Evolutionary conservation across 2,888 invertebrate genomes (phyloP).

Genomic region (Pyralis farinalis): DNA sequence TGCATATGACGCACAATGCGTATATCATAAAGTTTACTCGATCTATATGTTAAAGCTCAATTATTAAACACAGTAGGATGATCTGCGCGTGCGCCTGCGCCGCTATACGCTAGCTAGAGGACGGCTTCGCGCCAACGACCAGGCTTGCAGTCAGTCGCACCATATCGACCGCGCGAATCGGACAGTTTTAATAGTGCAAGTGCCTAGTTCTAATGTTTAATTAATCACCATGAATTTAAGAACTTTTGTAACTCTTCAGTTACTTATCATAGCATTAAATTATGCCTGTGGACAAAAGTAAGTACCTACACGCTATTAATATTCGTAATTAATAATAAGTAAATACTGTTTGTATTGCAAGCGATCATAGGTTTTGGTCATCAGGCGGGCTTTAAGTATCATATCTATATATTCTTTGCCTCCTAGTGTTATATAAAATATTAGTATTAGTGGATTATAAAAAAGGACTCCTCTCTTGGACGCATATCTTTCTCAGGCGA

Average conservation of each 20-base stretch:
- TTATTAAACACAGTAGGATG: constrained; percentile 13
- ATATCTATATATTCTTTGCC: too few species aligned
- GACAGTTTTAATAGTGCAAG: constrained; percentile 48
- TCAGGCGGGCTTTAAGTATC: too few species aligned
- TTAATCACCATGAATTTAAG: constrained; percentile 54
- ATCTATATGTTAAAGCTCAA: constrained; percentile 52
- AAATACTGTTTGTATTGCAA: too few species aligned
- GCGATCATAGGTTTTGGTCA: too few species aligned
- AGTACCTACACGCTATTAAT: too few species aligned
- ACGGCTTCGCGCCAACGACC: constrained; percentile 32
- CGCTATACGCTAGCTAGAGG: constrained; percentile 35
- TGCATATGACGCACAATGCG: constrained; percentile 34
- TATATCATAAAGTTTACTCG: constrained; percentile 25
- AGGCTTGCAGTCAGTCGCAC: constrained; percentile 53
- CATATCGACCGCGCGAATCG: constrained; percentile 56
- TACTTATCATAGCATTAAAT: constrained; percentile 38
- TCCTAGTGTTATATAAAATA: too few species aligned
- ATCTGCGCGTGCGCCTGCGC: constrained; percentile 39
- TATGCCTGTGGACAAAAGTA: constrained; percentile 56
- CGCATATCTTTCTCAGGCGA: too few species aligned
- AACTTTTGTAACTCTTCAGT: constrained; percentile 40
- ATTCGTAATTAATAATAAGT: too few species aligned
- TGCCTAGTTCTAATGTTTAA: constrained; percentile 45
- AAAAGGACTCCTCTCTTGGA: too few species aligned
- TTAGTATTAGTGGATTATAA: too few species aligned